Base-by-base conservation (phyloP, 2,113 vertebrate genomes). In the Bucco capensis region DNA sequence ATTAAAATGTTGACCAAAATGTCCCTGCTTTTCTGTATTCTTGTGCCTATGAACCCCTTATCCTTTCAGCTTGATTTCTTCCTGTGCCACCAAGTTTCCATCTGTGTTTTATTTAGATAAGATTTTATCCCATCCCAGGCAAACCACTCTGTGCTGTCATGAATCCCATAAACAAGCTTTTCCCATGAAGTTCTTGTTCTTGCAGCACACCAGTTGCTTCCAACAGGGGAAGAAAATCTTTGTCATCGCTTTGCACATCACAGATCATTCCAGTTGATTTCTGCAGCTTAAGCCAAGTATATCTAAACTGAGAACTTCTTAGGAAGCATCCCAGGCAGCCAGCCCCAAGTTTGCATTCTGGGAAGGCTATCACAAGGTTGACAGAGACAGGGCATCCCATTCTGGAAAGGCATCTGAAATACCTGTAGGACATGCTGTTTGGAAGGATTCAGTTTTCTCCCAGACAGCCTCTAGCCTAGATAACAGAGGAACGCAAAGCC, bases 101-200 rank as follows among this genome's bases (percentile, higher is more conserved):
- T 58, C 87, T 82, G 65, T 93, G 81, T 78, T 92, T 92, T 92
- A 64, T 90, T 93, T 23, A 94, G 91, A 92, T 95, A 93, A 95
- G 57, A 25, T 61, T 92, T 93, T 83, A 88, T 86, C 74, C 70
- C 50, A 64, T 62, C 70, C 33, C 77, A 88, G 73, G 80, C 77
- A 86, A n/a, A 54, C 70, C n/a, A 19, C 49, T 73, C 76, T 74
- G 22, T 71, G n/a, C 53, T 93, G 77, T 81, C 86, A 64, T 60
- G 51, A 78, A 75, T 90, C n/a, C 86, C 56, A 57, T 53, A 92
- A 90, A 78, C 47, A 60, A 81, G 57, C 2, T 89, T 90, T 93
- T 67, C 74, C 73, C 83, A 84, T 81, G 27, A 60, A 51, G 51
- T 84, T 81, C 42, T 70, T 53, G 13, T 66, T n/a, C n/a, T 86